Evolutionary conservation across 2,888 invertebrate species (phyloP).

Genomic region (Gnatocerus cornutus): DNA sequence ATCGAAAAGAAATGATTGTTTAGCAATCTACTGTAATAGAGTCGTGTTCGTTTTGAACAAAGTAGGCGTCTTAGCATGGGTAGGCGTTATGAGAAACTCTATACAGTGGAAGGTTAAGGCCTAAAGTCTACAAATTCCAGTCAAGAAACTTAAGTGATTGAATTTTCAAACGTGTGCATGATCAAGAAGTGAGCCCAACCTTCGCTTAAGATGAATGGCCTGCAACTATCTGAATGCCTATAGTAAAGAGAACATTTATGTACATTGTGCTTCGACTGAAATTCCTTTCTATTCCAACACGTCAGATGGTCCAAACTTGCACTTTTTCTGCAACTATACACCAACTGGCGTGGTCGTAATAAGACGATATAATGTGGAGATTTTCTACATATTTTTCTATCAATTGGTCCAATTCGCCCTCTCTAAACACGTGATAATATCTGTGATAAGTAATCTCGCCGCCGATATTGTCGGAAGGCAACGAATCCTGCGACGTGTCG

Average conservation of each 20-base stretch:
- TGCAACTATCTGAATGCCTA: constrained; percentile 51
- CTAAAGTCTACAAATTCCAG: constrained; percentile 20
- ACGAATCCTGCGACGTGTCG: constrained; percentile 81
- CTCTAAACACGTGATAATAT: constrained; percentile 97
- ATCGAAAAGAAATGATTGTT: constrained; percentile 32
- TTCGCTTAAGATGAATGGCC: constrained; percentile 50
- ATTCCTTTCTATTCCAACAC: constrained; percentile 58
- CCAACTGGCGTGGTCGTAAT: constrained; percentile 98
- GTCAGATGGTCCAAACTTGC: constrained; percentile 96
- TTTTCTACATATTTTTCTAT: constrained; percentile 95
- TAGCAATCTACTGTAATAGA: constrained; percentile 49
- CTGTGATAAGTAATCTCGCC: constrained; percentile 88
- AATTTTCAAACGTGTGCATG: constrained; percentile 26
- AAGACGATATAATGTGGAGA: constrained; percentile 93
- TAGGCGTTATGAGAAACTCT: constrained; percentile 46
- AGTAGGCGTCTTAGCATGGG: constrained; percentile 51
- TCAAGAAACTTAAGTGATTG: constrained; percentile 19
- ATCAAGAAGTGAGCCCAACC: constrained; percentile 43
- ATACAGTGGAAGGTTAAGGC: constrained; percentile 48
- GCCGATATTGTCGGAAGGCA: constrained; percentile 82
- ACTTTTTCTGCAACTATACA: constrained; percentile 97
- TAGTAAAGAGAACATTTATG: constrained; percentile 57
- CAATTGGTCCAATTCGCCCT: constrained; percentile 94
- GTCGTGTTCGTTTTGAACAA: constrained; percentile 48
- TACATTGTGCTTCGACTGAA: constrained; percentile 65